phyloP scores from a whole-genome alignment of 1,140 invertebrate genomes.

The Pseudomyrmex pallidus region DNA sequence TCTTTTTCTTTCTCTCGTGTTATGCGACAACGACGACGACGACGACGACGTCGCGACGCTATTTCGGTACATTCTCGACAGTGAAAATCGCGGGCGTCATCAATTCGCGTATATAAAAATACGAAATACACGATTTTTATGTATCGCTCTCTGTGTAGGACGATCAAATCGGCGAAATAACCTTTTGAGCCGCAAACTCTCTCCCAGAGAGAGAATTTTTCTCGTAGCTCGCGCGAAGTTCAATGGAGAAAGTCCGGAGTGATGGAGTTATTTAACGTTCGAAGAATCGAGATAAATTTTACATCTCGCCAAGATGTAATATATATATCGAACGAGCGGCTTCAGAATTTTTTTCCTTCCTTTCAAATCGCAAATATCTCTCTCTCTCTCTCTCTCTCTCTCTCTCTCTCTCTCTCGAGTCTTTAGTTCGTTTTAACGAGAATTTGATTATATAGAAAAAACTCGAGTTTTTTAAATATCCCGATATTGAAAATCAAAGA shows the following conservation, averaged over 20 bases:
- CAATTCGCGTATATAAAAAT: conserved; percentile 26
- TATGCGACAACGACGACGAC: neutral
- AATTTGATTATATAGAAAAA: neutral
- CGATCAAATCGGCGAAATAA: no score
- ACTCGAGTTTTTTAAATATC: neutral
- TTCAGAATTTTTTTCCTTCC: neutral
- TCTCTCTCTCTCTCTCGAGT: no score
- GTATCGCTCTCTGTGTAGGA: neutral
- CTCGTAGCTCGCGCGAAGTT: neutral
- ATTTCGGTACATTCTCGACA: conserved; percentile 40
- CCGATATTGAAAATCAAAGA: neutral
- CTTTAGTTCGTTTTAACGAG: neutral
- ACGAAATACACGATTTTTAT: conserved; percentile 13
- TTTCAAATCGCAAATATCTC: no score
- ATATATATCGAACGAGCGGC: neutral
- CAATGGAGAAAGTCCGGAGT: neutral
- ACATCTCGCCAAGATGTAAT: neutral
- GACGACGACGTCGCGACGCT: neutral
- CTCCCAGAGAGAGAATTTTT: no score
- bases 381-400: no score
- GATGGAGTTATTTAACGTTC: neutral
- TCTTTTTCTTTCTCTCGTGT: neutral
- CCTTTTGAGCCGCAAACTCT: no score
- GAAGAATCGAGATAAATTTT: neutral
- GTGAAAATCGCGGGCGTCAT: conserved; percentile 18